These are phyloP conservation scores for Nomia melanderi DNA, from an alignment of 1,140 invertebrate genomes.

Conservation along the genomic window DNA sequence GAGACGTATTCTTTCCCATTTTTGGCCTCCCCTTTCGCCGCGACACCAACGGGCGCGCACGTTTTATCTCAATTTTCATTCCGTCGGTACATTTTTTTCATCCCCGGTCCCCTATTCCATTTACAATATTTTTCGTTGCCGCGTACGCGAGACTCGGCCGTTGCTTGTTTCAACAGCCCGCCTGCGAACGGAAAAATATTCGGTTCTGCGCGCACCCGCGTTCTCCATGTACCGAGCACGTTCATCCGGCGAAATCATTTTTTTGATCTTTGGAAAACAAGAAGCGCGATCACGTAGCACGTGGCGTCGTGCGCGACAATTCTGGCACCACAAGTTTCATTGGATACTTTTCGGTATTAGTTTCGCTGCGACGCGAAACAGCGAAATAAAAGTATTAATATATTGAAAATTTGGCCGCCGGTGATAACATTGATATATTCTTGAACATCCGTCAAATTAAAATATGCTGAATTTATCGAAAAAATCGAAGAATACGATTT, in stretches of 20 bases:
- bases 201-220: not conserved
- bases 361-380: not conserved
- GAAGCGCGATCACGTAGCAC: not conserved
- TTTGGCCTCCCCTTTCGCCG: no score
- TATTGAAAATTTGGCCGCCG: no score
- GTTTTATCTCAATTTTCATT: conserved; percentile 35
- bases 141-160: not conserved
- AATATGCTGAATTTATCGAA: no score
- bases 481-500: no score
- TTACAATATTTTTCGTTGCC: conserved; percentile 38
- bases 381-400: not conserved
- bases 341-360: not conserved
- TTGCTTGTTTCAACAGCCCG: conserved; percentile 31
- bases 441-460: no score
- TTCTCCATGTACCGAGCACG: not conserved
- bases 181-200: conserved; percentile 28
- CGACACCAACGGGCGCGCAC: no score
- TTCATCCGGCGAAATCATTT: not conserved
- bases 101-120: conserved; percentile 8
- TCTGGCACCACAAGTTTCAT: not conserved
- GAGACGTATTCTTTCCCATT: conserved; percentile 3
- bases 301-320: not conserved
- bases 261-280: not conserved
- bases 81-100: not conserved
- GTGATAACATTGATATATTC: no score